Percentiles rank a stretch among this genome's conserved stretches.
phyloP scores from a whole-genome alignment of 2,888 invertebrate genomes.

The Parascotia fuliginaria region DNA sequence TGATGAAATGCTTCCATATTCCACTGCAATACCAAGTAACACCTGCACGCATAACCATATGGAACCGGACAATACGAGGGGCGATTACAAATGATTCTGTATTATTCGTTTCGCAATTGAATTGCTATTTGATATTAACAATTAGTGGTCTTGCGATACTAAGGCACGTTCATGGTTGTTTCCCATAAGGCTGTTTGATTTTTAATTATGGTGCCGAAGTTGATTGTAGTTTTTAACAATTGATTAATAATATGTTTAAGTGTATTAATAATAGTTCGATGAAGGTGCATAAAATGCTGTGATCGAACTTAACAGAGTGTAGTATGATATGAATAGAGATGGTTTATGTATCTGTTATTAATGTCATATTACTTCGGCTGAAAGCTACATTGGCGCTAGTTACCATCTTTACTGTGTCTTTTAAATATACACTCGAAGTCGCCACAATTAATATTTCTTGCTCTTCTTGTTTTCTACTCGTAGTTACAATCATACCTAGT shows the following conservation, averaged over 20 bases:
- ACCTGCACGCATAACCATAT: conserved; percentile 38
- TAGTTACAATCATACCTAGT: too few species aligned
- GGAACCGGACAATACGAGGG: conserved; percentile 34
- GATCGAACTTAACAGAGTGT: too few species aligned
- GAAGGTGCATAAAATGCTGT: too few species aligned
- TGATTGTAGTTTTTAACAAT: not conserved
- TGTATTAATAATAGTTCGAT: not conserved
- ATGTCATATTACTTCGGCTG: not conserved
- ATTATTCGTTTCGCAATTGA: conserved; percentile 47
- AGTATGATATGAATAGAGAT: too few species aligned
- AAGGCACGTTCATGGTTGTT: conserved; percentile 27
- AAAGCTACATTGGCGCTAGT: too few species aligned
- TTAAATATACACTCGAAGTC: too few species aligned
- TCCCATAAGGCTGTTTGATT: conserved; percentile 19
- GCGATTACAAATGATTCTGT: conserved; percentile 39
- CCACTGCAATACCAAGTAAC: conserved; percentile 21
- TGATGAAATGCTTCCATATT: conserved; percentile 24
- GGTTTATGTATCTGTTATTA: not conserved
- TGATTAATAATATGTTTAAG: too few species aligned
- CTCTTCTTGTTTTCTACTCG: not conserved
- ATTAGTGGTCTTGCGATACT: conserved; percentile 44
- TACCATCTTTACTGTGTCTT: too few species aligned
- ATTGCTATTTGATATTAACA: conserved; percentile 47
- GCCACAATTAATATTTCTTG: too few species aligned
- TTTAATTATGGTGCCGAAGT: not conserved